These are phyloP conservation scores for Clarias magur DNA, from an alignment of 2,113 vertebrate genomes.

Conservation along the genomic window DNA sequence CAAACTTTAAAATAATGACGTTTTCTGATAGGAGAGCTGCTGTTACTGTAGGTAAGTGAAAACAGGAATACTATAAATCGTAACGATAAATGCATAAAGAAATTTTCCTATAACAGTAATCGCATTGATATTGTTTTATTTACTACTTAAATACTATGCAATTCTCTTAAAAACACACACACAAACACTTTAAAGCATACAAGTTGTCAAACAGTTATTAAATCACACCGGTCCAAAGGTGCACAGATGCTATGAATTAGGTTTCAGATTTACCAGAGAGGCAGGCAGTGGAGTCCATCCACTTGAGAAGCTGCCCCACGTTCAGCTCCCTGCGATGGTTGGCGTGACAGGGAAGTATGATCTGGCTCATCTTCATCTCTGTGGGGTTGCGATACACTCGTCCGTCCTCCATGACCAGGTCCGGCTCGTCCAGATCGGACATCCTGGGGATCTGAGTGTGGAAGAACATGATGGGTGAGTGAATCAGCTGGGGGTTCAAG, in stretches of 20 bases:
- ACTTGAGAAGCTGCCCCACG: conserved; percentile 91
- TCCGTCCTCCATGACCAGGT: conserved; percentile 58
- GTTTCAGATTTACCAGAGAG: conserved; percentile 79
- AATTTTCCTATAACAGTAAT: not conserved
- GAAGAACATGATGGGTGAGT: conserved; percentile 3
- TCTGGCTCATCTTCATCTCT: conserved; percentile 95
- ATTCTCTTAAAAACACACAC: not conserved
- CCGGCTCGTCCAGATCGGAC: conserved; percentile 46
- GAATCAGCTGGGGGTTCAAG: not conserved
- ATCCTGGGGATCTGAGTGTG: conserved; percentile 27
- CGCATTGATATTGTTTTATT: not conserved
- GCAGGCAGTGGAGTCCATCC: conserved; percentile 96
- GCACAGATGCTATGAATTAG: not conserved
- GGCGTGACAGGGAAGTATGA: conserved; percentile 92
- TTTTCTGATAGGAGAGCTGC: not conserved
- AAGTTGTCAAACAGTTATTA: not conserved
- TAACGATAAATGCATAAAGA: not conserved
- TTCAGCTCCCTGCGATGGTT: conserved; percentile 90
- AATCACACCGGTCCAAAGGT: not conserved
- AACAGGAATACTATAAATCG: not conserved
- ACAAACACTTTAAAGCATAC: not conserved
- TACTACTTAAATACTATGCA: not conserved
- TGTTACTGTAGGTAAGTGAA: not conserved
- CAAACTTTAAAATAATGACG: not conserved
- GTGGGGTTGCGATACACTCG: conserved; percentile 81